A percentile compares a stretch with the other conserved stretches of the same genome.
phyloP scores from a whole-genome alignment of 2,797 vertebrate species.

The Cyclura pinguis region DNA sequence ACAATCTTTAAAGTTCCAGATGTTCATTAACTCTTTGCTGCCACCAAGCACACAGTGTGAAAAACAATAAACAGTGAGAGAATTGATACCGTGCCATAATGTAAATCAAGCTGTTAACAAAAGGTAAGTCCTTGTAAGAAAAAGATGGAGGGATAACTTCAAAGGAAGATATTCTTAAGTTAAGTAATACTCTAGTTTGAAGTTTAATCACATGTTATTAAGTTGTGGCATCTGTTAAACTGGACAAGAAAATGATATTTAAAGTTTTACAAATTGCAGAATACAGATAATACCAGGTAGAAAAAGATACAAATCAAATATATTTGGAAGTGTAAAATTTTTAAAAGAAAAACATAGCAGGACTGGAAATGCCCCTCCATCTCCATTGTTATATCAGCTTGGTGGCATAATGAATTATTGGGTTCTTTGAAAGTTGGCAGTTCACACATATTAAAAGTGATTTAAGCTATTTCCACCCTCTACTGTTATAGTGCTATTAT shows the following conservation, averaged over 20 bases:
- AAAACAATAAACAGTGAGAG: not conserved
- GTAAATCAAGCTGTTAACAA: conserved; percentile 21
- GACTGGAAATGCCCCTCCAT: not conserved
- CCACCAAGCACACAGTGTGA: conserved; percentile 18
- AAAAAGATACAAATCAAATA: not conserved
- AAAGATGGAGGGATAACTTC: conserved; percentile 12
- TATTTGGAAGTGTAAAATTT: not conserved
- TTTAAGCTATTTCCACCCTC: too few species aligned
- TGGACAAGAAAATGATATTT: not conserved
- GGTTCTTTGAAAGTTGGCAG: too few species aligned
- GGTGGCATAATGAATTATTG: not conserved
- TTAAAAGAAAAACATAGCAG: not conserved
- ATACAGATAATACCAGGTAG: not conserved
- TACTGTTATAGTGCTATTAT: too few species aligned
- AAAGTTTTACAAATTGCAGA: not conserved
- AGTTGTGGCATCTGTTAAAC: not conserved
- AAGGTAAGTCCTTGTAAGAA: not conserved
- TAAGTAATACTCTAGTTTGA: not conserved
- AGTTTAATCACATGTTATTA: not conserved
- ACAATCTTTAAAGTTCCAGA: conserved; percentile 61
- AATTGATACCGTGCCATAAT: not conserved
- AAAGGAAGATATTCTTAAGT: not conserved
- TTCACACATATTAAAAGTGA: not conserved
- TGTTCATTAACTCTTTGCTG: conserved; percentile 59
- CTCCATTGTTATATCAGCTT: not conserved